Percentiles rank a stretch among this genome's conserved stretches.
phyloP scores from a whole-genome alignment of 2,113 vertebrate species.

The Hippopotamus amphibius region DNA sequence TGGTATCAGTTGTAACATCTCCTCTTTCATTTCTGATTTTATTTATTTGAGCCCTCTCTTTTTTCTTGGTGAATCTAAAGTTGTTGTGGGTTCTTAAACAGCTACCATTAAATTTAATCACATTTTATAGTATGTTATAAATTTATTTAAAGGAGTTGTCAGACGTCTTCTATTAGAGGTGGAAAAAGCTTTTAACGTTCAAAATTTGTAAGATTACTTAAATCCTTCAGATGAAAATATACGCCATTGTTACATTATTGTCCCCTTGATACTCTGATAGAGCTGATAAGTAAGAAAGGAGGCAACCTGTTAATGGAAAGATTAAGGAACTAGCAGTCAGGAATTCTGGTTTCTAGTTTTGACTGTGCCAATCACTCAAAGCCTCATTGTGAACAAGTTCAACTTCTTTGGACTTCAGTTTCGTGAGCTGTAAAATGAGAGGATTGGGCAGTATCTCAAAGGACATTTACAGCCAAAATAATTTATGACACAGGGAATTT shows the following conservation, averaged over 20 bases:
- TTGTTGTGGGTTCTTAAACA: neutral
- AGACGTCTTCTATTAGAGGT: neutral
- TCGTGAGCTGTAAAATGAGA: conserved; percentile 57
- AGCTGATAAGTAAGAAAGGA: neutral
- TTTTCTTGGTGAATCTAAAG: neutral
- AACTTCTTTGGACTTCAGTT: conserved; percentile 55
- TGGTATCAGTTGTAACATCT: too few relatives aligned
- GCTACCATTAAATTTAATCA: conserved; percentile 7
- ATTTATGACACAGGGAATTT: conserved; percentile 53
- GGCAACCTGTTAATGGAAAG: neutral
- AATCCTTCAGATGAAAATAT: conserved; percentile 49
- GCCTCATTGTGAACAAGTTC: conserved; percentile 32
- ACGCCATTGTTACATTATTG: neutral
- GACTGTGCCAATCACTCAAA: conserved; percentile 13
- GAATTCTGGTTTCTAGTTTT: conserved; percentile 50
- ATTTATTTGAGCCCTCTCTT: neutral
- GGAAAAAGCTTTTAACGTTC: neutral
- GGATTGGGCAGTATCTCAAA: conserved; percentile 46
- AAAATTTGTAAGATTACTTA: conserved; percentile 40
- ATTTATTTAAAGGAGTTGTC: neutral
- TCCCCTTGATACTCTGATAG: neutral
- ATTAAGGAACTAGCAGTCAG: neutral
- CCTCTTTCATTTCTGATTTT: neutral
- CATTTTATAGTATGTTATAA: neutral
- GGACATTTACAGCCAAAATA: conserved; percentile 46